Base-by-base conservation (phyloP, 1,140 invertebrate species). In the Gryon sp. region DNA sequence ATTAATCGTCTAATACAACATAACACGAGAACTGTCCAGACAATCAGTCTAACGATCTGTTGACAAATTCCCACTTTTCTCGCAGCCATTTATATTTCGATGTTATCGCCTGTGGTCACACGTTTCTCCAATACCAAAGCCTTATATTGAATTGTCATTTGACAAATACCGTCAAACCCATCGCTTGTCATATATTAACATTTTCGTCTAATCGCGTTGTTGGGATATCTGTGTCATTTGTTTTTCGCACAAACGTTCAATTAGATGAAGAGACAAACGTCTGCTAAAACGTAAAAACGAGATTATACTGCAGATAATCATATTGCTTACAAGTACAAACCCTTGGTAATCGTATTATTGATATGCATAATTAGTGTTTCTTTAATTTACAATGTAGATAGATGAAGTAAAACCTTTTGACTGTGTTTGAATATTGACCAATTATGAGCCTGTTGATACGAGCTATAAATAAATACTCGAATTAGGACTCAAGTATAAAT, bases 1-100 rank as follows among this genome's bases (percentile, higher is more conserved):
- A 76, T 70, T 70, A 70, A 76, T 76, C 52, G 50, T 22, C 32
- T 18, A 48, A 40, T 41, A 20, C 28, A n/a, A 24, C 36, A 20
- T 12, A 24, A 16, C 24, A 22, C 8, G 12, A n/a, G 48, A 62
- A 52, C 53, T 40, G 45, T 28, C 28, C 4, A 24, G 15, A 24
- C 15, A 55, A 68, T 48, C 41, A 15, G 41, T 48, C 57, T 18
- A 12, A 26, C 30, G 12, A 38, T 52, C 38, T 32, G n/a, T 4
- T 53, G 24, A 52, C 11, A 14, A 52, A 46, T 57, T 48, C 40
- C 18, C 20, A 46, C 36, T 65, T 30, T 50, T 53, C 34, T 18
- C 1, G 14, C 9, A 19, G 19, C 15, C 18, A 36, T 32, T 18
- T 12, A 12, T 12, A 4, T 11, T 11, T 12, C n/a, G 32, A 34